phyloP scores from a whole-genome alignment of 1,140 invertebrate genomes.

The Camponotus pennsylvanicus region DNA sequence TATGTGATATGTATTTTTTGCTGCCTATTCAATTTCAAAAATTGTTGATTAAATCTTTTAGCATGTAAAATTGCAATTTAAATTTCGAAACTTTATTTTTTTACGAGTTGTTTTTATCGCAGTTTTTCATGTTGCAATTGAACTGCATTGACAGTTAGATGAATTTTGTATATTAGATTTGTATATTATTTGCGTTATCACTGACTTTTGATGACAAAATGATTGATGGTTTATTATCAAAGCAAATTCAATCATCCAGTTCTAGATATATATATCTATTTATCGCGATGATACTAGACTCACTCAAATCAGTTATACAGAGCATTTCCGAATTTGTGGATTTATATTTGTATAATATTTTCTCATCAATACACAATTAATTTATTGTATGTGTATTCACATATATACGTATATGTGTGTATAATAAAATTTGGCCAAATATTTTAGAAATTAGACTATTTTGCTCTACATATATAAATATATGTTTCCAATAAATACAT shows the following conservation, averaged over 20 bases:
- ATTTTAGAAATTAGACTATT: background rate
- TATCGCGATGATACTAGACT: background rate
- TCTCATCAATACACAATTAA: background rate
- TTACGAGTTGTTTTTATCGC: background rate
- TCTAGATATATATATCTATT: background rate
- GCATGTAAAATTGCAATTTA: background rate
- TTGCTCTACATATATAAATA: background rate
- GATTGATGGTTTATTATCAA: background rate
- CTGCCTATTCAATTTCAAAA: background rate
- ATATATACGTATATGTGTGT: background rate
- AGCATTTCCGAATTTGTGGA: background rate
- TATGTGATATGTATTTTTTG: background rate
- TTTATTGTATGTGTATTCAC: background rate
- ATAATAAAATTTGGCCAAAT: background rate
- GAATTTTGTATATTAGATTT: background rate
- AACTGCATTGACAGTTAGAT: background rate
- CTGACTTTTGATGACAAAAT: background rate
- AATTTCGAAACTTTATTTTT: background rate
- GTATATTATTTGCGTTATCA: background rate
- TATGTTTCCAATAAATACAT: background rate
- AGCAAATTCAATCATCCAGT: background rate
- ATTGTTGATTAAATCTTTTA: background rate
- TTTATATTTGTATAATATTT: slow-evolving; percentile 6
- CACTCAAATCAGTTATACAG: background rate
- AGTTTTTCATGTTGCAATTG: background rate